Evolutionary conservation across 2,888 invertebrate genomes (phyloP).

Genomic region (Apodemia duryi): DNA sequence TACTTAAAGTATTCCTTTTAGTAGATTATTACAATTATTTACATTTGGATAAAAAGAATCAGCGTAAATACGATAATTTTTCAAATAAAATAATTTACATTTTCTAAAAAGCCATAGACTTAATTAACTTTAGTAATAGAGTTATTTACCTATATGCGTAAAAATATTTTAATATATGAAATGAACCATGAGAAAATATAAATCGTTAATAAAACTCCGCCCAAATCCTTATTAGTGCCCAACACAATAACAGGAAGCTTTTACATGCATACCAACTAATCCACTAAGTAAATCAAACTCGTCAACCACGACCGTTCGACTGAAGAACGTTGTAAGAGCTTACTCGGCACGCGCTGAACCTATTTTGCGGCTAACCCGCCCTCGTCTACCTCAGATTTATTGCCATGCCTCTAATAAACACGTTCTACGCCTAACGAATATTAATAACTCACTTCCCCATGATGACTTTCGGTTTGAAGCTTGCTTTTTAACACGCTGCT

Average conservation of each 20-base stretch:
- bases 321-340: conserved; percentile 66
- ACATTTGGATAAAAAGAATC: too few species aligned
- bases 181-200: neutral
- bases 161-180: neutral
- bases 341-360: conserved; percentile 58
- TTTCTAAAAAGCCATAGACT: too few species aligned
- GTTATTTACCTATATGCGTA: neutral
- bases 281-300: conserved; percentile 69
- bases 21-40: too few species aligned
- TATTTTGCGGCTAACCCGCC: conserved; percentile 61
- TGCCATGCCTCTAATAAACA: conserved; percentile 66
- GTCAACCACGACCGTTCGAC: conserved; percentile 54
- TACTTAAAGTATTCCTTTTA: too few species aligned
- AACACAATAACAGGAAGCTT: conserved; percentile 19
- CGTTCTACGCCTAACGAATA: conserved; percentile 69
- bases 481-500: conserved; percentile 50
- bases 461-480: conserved; percentile 58
- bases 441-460: conserved; percentile 62
- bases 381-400: conserved; percentile 50
- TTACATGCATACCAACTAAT: conserved; percentile 38
- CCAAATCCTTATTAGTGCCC: conserved; percentile 11
- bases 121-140: too few species aligned
- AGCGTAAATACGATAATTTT: too few species aligned
- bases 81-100: too few species aligned
- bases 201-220: neutral